Conservation (phyloP, 2,113 vertebrate genomes). For the Cyphomyrus discorhynchus region DNA sequence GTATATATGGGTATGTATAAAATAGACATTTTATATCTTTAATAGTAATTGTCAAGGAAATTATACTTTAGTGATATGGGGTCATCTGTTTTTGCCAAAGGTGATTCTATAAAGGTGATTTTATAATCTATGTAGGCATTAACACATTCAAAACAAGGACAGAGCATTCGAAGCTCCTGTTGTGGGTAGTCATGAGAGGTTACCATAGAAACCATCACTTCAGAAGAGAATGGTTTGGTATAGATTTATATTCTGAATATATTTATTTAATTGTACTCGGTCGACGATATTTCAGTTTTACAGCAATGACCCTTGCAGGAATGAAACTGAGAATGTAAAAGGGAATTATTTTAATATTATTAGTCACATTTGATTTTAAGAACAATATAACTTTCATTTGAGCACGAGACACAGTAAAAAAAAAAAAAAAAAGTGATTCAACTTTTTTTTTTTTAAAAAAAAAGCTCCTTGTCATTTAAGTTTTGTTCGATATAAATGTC, state of each 20-base stretch:
- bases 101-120: background rate
- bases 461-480: background rate
- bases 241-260: background rate
- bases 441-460: background rate
- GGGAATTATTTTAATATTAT: background rate
- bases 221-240: background rate
- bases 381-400: background rate
- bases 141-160: conserved; percentile 20
- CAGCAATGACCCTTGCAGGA: background rate
- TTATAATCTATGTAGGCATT: conserved; percentile 10
- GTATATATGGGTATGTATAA: background rate
- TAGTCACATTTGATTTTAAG: background rate
- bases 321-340: background rate
- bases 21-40: background rate
- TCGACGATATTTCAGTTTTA: background rate
- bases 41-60: background rate
- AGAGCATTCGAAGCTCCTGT: background rate
- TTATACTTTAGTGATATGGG: background rate
- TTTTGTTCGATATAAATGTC: background rate
- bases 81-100: background rate
- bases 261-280: background rate
- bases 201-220: conserved; percentile 2
- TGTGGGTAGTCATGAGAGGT: conserved; percentile 6
- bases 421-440: background rate
- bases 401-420: background rate